Conservation (phyloP, 2,888 invertebrate genomes). For the Nymphalis urticae region DNA sequence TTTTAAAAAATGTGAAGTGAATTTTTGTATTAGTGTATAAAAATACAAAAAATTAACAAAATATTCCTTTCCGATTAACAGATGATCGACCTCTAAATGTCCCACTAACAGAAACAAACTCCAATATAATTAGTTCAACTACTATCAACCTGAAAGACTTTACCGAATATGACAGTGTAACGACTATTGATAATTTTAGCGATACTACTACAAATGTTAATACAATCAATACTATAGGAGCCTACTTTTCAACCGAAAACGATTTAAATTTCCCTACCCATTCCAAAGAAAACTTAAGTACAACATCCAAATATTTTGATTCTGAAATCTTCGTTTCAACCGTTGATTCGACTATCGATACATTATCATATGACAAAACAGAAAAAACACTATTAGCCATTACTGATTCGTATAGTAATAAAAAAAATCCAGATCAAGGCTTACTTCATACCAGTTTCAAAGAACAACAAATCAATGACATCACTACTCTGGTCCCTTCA, state of each 20-base stretch:
- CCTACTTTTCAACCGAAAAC: background rate
- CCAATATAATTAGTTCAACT: slow-evolving; percentile 50
- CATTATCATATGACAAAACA: slow-evolving; percentile 6
- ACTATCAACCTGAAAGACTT: slow-evolving; percentile 32
- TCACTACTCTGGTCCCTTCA: background rate
- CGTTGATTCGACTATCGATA: background rate
- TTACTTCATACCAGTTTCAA: slow-evolving; percentile 32
- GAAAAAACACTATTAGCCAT: background rate
- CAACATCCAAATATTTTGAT: background rate
- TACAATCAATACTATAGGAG: background rate
- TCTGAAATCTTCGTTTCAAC: background rate
- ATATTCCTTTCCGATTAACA: slow-evolving; percentile 76
- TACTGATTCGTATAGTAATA: slow-evolving; percentile 1
- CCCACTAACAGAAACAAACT: slow-evolving; percentile 75
- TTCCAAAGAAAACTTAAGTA: background rate
- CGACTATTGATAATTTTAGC: slow-evolving; percentile 1
- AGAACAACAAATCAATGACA: background rate
- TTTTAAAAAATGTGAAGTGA: background rate
- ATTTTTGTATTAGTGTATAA: slow-evolving; percentile 2
- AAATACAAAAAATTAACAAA: slow-evolving; percentile 30
- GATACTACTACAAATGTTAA: slow-evolving; percentile 9
- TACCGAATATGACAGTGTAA: slow-evolving; percentile 10
- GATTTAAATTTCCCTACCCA: background rate
- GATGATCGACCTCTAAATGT: slow-evolving; percentile 75
- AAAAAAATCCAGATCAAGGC: slow-evolving; percentile 31